Conservation (phyloP, 2,888 invertebrate genomes). For the Troilus luridus region DNA sequence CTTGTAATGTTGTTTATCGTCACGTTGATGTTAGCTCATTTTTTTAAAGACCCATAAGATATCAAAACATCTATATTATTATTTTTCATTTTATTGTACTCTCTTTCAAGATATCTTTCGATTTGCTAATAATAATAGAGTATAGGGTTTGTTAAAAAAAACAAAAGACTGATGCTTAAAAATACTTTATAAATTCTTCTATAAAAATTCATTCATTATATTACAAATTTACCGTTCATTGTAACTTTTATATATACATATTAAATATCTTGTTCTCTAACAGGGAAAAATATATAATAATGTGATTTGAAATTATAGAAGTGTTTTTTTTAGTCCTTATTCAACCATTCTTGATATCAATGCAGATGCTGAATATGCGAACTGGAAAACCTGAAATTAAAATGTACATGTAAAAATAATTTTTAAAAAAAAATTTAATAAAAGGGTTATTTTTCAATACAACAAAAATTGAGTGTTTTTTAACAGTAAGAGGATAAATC, state of each 20-base stretch:
- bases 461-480: too few species aligned
- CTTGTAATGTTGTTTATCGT: too few species aligned
- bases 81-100: too few species aligned
- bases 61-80: too few species aligned
- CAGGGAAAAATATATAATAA: background rate
- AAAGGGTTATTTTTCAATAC: too few species aligned
- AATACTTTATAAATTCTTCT: background rate
- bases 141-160: background rate
- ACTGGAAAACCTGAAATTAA: conserved; percentile 26
- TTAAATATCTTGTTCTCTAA: background rate
- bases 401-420: background rate
- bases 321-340: background rate
- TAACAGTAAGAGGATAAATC: too few species aligned
- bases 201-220: background rate
- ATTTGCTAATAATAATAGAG: too few species aligned
- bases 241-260: background rate
- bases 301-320: background rate
- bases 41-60: too few species aligned
- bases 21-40: too few species aligned
- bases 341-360: conserved; percentile 35
- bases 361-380: conserved; percentile 10
- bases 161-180: background rate
- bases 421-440: background rate
- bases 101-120: too few species aligned
- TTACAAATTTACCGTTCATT: background rate